These are phyloP conservation scores for Synchiropus splendidus DNA, from an alignment of 2,113 vertebrate genomes.

Conservation along the genomic window DNA sequence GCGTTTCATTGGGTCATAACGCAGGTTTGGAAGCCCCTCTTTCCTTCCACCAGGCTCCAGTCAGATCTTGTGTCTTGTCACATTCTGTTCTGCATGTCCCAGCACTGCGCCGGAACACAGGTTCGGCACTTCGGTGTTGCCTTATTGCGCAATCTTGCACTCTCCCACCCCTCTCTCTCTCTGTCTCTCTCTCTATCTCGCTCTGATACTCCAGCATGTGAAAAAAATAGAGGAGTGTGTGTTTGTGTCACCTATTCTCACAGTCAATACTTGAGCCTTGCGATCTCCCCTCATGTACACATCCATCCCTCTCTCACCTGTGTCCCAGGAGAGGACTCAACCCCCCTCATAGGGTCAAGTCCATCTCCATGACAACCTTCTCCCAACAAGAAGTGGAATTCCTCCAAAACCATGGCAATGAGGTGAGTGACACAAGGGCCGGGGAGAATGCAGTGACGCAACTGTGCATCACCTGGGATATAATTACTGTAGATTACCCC, in stretches of 20 bases:
- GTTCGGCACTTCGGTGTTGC: conserved; percentile 13
- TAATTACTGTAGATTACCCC: no score
- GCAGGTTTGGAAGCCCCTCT: conserved; percentile 34
- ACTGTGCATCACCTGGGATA: no score
- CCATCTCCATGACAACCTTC: conserved; percentile 93
- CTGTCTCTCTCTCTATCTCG: conserved; percentile 1
- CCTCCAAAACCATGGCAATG: conserved; percentile 83
- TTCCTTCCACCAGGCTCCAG: conserved; percentile 22
- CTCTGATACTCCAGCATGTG: neutral
- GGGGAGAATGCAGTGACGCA: no score
- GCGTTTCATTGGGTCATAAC: conserved; percentile 43
- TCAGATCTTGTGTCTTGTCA: neutral
- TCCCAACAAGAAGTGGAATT: conserved; percentile 85
- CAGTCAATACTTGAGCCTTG: neutral
- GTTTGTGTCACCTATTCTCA: conserved; percentile 6
- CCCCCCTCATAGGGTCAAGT: conserved; percentile 85
- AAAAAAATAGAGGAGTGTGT: conserved; percentile 2
- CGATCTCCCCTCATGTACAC: no score
- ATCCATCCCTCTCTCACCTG: conserved; percentile 23
- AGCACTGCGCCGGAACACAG: conserved; percentile 23
- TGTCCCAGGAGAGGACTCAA: conserved; percentile 81
- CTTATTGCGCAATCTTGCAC: conserved; percentile 40
- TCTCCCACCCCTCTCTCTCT: conserved; percentile 30
- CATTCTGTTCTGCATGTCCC: conserved; percentile 37
- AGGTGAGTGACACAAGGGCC: conserved; percentile 73